Conservation (phyloP, 2,113 vertebrate species). For the Mus spicilegus region DNA sequence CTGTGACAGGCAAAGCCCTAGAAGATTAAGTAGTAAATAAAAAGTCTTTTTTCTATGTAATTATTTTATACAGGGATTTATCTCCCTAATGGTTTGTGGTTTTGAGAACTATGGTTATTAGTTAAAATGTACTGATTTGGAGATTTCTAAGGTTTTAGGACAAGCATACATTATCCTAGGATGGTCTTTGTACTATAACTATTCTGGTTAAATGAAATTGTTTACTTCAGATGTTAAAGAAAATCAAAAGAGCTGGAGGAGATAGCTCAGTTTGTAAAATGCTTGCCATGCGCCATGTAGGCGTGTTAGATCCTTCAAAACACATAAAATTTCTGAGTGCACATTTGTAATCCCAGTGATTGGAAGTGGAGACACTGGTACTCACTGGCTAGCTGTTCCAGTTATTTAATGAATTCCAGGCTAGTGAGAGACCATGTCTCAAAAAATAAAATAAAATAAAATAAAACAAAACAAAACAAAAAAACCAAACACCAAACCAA, state of each 20-base stretch:
- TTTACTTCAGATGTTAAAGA: constrained; percentile 37
- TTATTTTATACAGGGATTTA: constrained; percentile 13
- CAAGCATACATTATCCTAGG: neutral
- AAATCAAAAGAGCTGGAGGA: neutral
- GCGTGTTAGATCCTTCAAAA: neutral
- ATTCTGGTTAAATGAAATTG: neutral
- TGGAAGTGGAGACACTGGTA: neutral
- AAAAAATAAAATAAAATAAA: neutral
- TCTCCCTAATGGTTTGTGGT: neutral
- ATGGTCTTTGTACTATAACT: neutral
- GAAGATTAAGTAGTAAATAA: constrained; percentile 4
- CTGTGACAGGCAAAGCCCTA: constrained; percentile 6
- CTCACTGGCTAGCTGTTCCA: neutral
- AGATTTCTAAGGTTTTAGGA: constrained; percentile 3
- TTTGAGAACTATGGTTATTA: constrained; percentile 15
- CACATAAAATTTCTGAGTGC: neutral
- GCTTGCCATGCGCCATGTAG: neutral
- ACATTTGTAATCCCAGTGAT: neutral
- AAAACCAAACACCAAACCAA: neutral
- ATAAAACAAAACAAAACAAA: neutral
- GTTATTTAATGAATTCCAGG: neutral
- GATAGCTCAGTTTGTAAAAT: neutral
- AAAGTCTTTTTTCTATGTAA: constrained; percentile 21
- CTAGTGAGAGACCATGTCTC: neutral
- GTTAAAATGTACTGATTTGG: constrained; percentile 1